Percentiles rank a stretch among this genome's conserved stretches.
Conservation (phyloP, 2,888 invertebrate genomes). For the Selenia dentaria region DNA sequence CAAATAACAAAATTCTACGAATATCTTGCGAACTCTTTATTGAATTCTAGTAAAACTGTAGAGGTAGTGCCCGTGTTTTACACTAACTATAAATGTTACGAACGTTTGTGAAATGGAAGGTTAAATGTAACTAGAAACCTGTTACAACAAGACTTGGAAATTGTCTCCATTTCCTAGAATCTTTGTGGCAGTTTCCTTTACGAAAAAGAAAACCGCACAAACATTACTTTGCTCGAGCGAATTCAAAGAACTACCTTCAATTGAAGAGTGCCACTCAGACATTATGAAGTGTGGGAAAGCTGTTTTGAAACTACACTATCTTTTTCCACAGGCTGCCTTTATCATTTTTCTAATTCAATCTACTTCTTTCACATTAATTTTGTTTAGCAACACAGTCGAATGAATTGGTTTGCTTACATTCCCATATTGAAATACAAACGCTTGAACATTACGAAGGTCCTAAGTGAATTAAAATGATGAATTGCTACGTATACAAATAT, state of each 20-base stretch:
- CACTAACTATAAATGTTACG: slow-evolving; percentile 22
- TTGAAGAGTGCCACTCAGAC: slow-evolving; percentile 44
- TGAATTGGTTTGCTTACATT: slow-evolving; percentile 7
- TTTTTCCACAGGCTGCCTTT: slow-evolving; percentile 25
- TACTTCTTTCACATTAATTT: slow-evolving; percentile 7
- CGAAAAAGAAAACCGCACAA: slow-evolving; percentile 42
- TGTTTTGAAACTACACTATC: slow-evolving; percentile 34
- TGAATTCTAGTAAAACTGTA: no score
- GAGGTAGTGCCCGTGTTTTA: no score
- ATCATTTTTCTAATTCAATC: slow-evolving; percentile 25
- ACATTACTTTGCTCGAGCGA: slow-evolving; percentile 48
- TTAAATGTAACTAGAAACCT: slow-evolving; percentile 42
- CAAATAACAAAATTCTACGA: slow-evolving; percentile 2
- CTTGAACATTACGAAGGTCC: slow-evolving; percentile 1
- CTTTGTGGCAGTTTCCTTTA: slow-evolving; percentile 43
- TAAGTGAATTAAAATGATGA: slow-evolving; percentile 17
- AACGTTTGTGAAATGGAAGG: slow-evolving; percentile 33
- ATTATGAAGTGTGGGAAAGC: slow-evolving; percentile 40
- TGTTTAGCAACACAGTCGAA: not conserved
- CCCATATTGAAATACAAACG: slow-evolving; percentile 1
- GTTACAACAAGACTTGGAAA: slow-evolving; percentile 45
- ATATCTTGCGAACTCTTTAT: slow-evolving; percentile 6
- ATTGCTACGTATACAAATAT: slow-evolving; percentile 13
- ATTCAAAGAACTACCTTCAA: slow-evolving; percentile 56
- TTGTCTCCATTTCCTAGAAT: slow-evolving; percentile 58